These are phyloP conservation scores for Arctocebus calabarensis DNA, from an alignment of 2,797 vertebrate species.

Conservation along the genomic window DNA sequence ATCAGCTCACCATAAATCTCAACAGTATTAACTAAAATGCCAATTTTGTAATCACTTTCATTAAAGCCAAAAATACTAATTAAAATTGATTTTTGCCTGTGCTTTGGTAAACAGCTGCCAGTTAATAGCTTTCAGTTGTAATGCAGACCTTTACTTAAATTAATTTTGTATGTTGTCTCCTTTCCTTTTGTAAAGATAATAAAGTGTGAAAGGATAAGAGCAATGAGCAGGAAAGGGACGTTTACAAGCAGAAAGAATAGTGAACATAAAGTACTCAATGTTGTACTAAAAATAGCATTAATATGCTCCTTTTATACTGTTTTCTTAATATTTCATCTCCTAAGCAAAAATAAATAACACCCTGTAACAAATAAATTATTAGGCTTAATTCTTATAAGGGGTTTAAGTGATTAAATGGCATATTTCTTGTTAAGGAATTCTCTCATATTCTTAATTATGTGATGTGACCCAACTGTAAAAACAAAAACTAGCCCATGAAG, in stretches of 20 bases:
- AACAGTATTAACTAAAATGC: conserved; percentile 90
- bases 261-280: background rate
- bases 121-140: conserved; percentile 82
- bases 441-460: conserved; percentile 26
- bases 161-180: conserved; percentile 86
- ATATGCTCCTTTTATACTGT: background rate
- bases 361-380: conserved; percentile 36
- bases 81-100: conserved; percentile 91
- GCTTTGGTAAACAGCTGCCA: conserved; percentile 88
- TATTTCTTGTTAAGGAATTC: conserved; percentile 3
- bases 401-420: conserved; percentile 46
- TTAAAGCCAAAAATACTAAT: conserved; percentile 92
- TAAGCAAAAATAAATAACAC: background rate
- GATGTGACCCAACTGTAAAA: background rate
- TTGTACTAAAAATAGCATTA: background rate
- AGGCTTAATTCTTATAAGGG: background rate
- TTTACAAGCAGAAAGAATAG: conserved; percentile 51
- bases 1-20: conserved; percentile 89
- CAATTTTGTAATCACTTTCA: conserved; percentile 91
- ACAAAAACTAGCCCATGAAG: background rate
- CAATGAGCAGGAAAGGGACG: conserved; percentile 74
- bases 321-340: conserved; percentile 22
- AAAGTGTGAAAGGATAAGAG: conserved; percentile 85
- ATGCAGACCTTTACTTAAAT: conserved; percentile 88
- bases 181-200: conserved; percentile 85